Conservation (phyloP, 1,140 invertebrate species). For the Eupeodes corollae region DNA sequence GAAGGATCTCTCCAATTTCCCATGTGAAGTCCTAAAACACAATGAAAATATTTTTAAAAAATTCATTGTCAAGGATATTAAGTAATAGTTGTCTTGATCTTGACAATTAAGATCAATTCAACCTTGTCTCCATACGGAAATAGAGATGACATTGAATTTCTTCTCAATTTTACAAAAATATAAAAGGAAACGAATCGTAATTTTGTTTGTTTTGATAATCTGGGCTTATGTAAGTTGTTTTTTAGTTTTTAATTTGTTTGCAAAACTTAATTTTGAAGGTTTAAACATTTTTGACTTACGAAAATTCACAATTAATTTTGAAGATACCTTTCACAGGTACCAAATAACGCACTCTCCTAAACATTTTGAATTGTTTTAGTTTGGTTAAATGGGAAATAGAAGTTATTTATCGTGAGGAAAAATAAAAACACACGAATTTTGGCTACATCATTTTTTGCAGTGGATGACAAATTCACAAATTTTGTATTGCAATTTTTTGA, state of each 20-base stretch:
- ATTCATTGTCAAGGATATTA: not conserved
- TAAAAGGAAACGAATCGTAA: not conserved
- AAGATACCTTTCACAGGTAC: too few species aligned
- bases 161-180: slow-evolving; percentile 5
- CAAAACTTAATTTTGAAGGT: not conserved
- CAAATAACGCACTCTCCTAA: too few species aligned
- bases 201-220: slow-evolving; percentile 2
- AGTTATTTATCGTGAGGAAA: too few species aligned
- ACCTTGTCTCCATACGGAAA: slow-evolving; percentile 4
- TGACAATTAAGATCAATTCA: slow-evolving; percentile 10
- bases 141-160: slow-evolving; percentile 11
- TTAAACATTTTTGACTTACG: not conserved
- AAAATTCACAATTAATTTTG: not conserved
- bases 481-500: too few species aligned
- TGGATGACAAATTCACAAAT: too few species aligned
- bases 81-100: slow-evolving; percentile 9
- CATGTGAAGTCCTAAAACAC: not conserved
- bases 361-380: too few species aligned
- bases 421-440: too few species aligned
- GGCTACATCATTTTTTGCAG: too few species aligned
- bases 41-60: not conserved
- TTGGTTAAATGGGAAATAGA: too few species aligned
- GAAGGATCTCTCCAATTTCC: not conserved
- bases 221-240: not conserved
- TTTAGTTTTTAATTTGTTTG: too few species aligned